Evolutionary conservation across 2,113 vertebrate genomes (phyloP), one percentile per base, ranked within the genome.

Genomic region (Thymallus thymallus): DNA sequence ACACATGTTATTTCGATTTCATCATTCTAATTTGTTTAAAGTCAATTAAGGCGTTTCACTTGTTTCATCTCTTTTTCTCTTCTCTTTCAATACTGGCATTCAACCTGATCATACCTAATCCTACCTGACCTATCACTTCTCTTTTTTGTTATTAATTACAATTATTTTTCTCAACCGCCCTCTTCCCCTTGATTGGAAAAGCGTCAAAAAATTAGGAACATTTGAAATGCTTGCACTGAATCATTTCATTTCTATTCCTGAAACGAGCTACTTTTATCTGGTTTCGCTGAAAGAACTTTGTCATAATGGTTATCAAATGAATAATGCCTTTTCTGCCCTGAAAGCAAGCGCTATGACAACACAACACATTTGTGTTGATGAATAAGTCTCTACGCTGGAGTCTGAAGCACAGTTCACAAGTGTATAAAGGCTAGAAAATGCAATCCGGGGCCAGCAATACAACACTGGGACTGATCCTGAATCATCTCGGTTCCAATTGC

Each of bases 281-380:
- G 72, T 32, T 32, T 68, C 60, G 12, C 20, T 72, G 55, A 68
- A 77, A 77, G n/a, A 58, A 63, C 26, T 68, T 51, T 61, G 46
- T 51, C 13, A 51, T 51, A 63, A 73, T 62, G 70, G 64, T 77
- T 72, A 77, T 72, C 68, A 77, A 68, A 68, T 60, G 51, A 67
- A 63, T 72, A 72, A 72, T 61, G 64, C 30, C 35, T 63, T 69
- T 51, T 3, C 35, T 3, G 2, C 35, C 60, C 55, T 63, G 64
- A 78, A 78, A 61, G 76, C 51, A 30, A 51, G 71, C 64, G 51
- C 55, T 45, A 51, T 46, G 64, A 51, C 71, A 68, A 78, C 76
- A 64, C 56, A 66, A 60, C 72, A 64, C 41, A 22, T 78, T 45
- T 74, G 32, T 70, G 71, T 55, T 69, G 69, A 74, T 74, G 67